Percentiles rank a stretch among this genome's conserved stretches.
These are phyloP conservation scores for Acrocephalus kingi DNA, from an alignment of 2,113 vertebrate species.

Conservation along the genomic window DNA sequence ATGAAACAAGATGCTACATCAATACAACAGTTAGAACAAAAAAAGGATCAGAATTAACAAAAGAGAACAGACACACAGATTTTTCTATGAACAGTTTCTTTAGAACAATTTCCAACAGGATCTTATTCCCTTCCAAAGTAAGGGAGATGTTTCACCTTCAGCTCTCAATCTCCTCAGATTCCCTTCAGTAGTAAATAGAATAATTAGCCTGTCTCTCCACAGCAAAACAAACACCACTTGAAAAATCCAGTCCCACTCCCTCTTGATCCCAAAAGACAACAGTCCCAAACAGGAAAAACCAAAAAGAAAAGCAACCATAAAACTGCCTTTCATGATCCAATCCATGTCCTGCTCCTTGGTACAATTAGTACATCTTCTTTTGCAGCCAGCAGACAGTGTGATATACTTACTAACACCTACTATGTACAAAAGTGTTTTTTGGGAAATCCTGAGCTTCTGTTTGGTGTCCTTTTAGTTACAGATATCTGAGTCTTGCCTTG, in stretches of 20 bases:
- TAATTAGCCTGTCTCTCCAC: background rate
- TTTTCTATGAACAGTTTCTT: background rate
- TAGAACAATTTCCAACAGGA: background rate
- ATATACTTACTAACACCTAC: background rate
- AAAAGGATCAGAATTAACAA: background rate
- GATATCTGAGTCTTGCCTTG: background rate
- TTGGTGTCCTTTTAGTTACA: background rate
- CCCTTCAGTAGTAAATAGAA: background rate
- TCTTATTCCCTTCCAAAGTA: background rate
- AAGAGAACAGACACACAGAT: rapidly evolving
- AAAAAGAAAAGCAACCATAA: background rate
- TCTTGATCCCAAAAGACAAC: background rate
- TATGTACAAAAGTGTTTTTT: background rate
- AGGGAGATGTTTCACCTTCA: background rate
- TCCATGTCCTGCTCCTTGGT: background rate
- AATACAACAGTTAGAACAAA: background rate
- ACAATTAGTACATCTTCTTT: background rate
- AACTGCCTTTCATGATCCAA: background rate
- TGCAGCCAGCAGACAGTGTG: background rate
- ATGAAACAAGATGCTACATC: background rate
- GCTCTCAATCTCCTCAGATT: background rate
- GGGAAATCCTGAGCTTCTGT: background rate
- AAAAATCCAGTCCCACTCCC: background rate
- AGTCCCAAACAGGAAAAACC: background rate
- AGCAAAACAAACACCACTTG: background rate